Evolutionary conservation across 2,797 vertebrate genomes (phyloP).

Genomic region (Sus cebifrons): DNA sequence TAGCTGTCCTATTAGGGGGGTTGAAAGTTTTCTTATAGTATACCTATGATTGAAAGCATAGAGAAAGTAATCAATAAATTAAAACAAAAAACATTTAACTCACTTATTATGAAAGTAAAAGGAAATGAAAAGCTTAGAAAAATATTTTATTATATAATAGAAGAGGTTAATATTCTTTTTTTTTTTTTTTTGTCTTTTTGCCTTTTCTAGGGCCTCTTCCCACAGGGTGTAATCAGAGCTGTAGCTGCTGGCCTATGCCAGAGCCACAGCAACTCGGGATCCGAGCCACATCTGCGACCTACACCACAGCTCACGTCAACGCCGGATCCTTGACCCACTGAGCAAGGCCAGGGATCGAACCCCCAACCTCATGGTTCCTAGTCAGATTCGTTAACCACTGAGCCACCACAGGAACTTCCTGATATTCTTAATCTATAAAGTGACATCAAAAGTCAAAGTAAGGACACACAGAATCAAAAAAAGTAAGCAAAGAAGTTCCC

Average conservation of each 20-base stretch:
- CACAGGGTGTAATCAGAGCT: too few relatives aligned
- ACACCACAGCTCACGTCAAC: too few relatives aligned
- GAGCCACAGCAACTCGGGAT: too few relatives aligned
- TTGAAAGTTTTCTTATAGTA: constrained; percentile 30
- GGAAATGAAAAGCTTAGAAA: constrained; percentile 35
- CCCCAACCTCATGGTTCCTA: too few relatives aligned
- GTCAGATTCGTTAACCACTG: too few relatives aligned
- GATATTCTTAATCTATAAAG: constrained; percentile 15
- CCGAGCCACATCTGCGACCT: too few relatives aligned
- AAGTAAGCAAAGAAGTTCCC: constrained; percentile 16
- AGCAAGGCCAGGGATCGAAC: too few relatives aligned
- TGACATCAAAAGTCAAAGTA: background rate
- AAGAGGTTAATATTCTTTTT: background rate
- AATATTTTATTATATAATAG: background rate
- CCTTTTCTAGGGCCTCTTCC: too few relatives aligned
- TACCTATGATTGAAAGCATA: background rate
- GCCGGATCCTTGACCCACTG: too few relatives aligned
- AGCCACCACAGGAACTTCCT: too few relatives aligned
- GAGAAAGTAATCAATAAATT: constrained; percentile 20
- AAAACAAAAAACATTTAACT: constrained; percentile 53
- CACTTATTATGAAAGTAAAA: constrained; percentile 45
- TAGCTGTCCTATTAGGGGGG: background rate
- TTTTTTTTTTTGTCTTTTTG: too few relatives aligned
- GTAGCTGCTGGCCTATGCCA: too few relatives aligned
- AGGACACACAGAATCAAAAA: constrained; percentile 7